Conservation (phyloP, 2,888 invertebrate genomes). For the Ophion costatus region DNA sequence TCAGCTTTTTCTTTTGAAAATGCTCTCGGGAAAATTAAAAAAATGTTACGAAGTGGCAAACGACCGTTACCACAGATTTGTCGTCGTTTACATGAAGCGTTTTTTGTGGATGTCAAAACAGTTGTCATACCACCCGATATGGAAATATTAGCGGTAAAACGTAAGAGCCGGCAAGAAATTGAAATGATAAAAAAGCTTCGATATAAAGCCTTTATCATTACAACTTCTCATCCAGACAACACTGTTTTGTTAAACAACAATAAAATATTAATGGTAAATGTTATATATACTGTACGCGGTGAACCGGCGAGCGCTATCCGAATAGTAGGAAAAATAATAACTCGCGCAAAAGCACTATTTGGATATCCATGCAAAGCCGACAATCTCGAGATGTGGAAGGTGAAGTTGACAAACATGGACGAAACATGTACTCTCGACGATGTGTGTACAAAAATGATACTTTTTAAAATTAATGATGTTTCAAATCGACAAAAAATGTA, state of each 20-base stretch:
- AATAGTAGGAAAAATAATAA: slow-evolving; percentile 8
- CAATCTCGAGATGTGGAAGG: slow-evolving; percentile 7
- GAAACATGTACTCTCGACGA: slow-evolving; percentile 11
- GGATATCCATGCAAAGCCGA: not conserved
- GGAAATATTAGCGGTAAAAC: no score
- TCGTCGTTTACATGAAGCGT: no score
- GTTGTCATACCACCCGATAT: no score
- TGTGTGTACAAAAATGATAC: not conserved
- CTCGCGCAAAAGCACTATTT: not conserved
- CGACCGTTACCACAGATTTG: no score
- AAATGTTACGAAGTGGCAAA: no score
- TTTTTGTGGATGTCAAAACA: no score
- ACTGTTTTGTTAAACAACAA: not conserved
- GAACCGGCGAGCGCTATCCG: not conserved
- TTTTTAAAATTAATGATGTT: slow-evolving; percentile 1
- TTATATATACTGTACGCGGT: not conserved
- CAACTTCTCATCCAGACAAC: not conserved
- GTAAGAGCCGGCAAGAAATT: no score
- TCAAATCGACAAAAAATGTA: slow-evolving; percentile 1
- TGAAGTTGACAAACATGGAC: not conserved
- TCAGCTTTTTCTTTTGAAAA: no score
- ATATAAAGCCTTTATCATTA: not conserved
- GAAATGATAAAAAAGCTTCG: no score
- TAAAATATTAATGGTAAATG: not conserved
- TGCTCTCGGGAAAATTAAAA: no score